Conservation (phyloP, 2,888 invertebrate species). For the Euzetes globulus region DNA sequence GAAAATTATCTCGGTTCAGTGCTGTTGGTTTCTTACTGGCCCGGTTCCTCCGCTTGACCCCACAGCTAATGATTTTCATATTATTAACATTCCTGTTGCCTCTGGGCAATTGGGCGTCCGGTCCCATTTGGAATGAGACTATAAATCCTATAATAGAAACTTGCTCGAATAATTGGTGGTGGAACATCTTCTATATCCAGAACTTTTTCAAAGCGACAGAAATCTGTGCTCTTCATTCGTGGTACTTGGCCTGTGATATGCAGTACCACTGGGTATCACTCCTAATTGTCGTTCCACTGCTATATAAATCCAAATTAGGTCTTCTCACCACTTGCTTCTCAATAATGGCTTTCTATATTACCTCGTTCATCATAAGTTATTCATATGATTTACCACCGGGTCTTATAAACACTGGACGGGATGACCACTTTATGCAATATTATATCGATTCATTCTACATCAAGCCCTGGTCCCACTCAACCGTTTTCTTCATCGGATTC, state of each 20-base stretch:
- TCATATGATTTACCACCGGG: conserved; percentile 15
- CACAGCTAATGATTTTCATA: conserved; percentile 21
- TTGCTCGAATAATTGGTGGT: conserved; percentile 28
- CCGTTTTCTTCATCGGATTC: conserved; percentile 33
- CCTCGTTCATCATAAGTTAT: not conserved
- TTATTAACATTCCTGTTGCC: not conserved
- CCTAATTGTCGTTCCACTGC: not conserved
- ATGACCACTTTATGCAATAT: not conserved
- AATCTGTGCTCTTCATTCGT: conserved; percentile 35
- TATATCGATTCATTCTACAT: not conserved
- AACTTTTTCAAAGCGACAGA: not conserved
- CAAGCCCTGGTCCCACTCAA: conserved; percentile 30
- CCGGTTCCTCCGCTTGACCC: conserved; percentile 23
- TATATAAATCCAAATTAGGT: not conserved
- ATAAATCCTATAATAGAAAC: not conserved
- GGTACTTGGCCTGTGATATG: conserved; percentile 36
- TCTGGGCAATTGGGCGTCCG: not conserved
- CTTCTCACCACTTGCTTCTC: not conserved
- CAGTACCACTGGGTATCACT: conserved; percentile 30
- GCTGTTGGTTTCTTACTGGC: not conserved
- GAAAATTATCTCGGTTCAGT: not conserved
- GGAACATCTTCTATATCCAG: conserved; percentile 24
- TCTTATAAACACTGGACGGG: not conserved
- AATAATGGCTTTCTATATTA: not conserved
- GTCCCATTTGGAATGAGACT: conserved; percentile 13